Percentiles rank a stretch among this genome's conserved stretches.
Conservation (phyloP, 2,888 invertebrate genomes). For the Cordylochernes scorpioides region DNA sequence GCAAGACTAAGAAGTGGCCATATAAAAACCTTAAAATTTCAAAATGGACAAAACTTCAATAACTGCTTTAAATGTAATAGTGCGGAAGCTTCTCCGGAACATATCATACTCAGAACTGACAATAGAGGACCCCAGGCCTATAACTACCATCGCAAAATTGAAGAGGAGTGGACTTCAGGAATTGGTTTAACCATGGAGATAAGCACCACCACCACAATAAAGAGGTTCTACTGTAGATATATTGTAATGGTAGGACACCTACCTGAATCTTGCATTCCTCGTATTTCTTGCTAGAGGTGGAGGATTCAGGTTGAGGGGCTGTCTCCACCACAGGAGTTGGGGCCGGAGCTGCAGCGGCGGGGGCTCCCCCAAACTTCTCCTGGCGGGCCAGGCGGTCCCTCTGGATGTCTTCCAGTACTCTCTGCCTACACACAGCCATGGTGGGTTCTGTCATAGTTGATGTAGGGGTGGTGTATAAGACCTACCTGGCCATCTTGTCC, state of each 20-base stretch:
- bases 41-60: too few relatives aligned
- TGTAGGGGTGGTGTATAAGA: slow-evolving; percentile 1
- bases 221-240: neutral
- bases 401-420: slow-evolving; percentile 67
- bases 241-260: neutral
- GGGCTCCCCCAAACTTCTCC: slow-evolving; percentile 28
- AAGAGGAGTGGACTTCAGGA: too few relatives aligned
- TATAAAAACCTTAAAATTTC: too few relatives aligned
- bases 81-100: too few relatives aligned
- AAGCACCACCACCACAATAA: too few relatives aligned
- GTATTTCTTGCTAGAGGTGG: neutral
- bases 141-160: too few relatives aligned
- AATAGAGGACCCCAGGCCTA: too few relatives aligned
- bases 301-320: neutral
- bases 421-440: slow-evolving; percentile 25
- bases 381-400: slow-evolving; percentile 61
- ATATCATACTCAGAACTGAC: too few relatives aligned
- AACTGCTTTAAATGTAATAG: too few relatives aligned
- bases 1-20: too few relatives aligned
- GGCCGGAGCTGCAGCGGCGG: neutral
- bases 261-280: slow-evolving; percentile 9
- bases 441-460: neutral
- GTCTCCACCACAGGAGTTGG: slow-evolving; percentile 2
- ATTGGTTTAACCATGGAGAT: too few relatives aligned
- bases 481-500: slow-evolving; percentile 45